Conservation (phyloP, 2,888 invertebrate species). For the Eledone cirrhosa region DNA sequence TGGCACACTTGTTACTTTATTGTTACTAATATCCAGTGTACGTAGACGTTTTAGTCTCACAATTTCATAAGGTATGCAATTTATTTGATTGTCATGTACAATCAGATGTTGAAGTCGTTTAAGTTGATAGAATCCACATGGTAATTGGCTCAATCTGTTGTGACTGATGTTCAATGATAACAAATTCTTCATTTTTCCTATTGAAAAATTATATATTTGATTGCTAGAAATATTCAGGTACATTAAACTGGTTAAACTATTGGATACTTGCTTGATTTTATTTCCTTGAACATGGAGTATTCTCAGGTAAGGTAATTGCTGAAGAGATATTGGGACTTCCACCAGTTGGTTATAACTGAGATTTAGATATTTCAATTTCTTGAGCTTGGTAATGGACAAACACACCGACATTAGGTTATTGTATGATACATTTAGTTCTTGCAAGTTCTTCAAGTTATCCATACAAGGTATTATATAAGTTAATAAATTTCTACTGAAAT, state of each 20-base stretch:
- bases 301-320: conserved; percentile 46
- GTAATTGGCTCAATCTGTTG: conserved; percentile 59
- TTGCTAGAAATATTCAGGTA: conserved; percentile 60
- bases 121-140: conserved; percentile 56
- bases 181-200: conserved; percentile 52
- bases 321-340: conserved; percentile 45
- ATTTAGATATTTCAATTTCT: conserved; percentile 50
- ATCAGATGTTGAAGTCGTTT: conserved; percentile 50
- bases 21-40: conserved; percentile 59
- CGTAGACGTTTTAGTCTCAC: conserved; percentile 52
- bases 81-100: conserved; percentile 55
- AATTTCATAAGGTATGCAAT: conserved; percentile 59
- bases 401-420: conserved; percentile 57
- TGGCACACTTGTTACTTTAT: conserved; percentile 56
- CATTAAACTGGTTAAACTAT: conserved; percentile 46
- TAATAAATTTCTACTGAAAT: conserved; percentile 54
- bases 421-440: conserved; percentile 56
- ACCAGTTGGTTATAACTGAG: conserved; percentile 51
- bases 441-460: conserved; percentile 50
- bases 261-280: conserved; percentile 49
- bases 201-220: conserved; percentile 54
- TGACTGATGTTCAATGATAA: conserved; percentile 53
- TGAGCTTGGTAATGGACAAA: conserved; percentile 47
- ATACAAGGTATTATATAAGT: conserved; percentile 58
- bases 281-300: conserved; percentile 58